A percentile compares a stretch with the other conserved stretches of the same genome.
These are phyloP conservation scores for Pentalonia nigronervosa DNA, from an alignment of 1,140 invertebrate genomes.

Conservation along the genomic window DNA sequence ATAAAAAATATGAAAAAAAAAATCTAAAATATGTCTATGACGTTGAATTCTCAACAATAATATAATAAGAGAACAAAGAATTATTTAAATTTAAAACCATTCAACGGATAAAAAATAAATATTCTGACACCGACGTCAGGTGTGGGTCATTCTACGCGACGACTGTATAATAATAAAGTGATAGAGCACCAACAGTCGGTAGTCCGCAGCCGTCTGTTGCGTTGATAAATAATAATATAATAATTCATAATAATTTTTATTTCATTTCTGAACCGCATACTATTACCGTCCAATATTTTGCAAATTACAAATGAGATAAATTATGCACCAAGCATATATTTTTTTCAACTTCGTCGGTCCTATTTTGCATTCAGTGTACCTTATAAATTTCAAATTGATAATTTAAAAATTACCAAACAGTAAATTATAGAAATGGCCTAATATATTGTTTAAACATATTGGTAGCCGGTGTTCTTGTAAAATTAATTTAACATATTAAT, in stretches of 20 bases:
- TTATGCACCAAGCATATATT: background rate
- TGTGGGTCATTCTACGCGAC: background rate
- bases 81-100: background rate
- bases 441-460: background rate
- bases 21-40: no score
- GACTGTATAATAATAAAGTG: background rate
- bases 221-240: background rate
- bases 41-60: background rate
- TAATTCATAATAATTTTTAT: background rate
- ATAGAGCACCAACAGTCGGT: background rate
- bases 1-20: background rate
- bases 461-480: background rate
- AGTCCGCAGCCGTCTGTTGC: background rate
- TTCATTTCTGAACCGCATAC: background rate
- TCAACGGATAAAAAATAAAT: background rate
- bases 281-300: background rate
- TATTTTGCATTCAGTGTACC: background rate
- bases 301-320: constrained; percentile 5
- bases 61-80: background rate
- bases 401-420: background rate
- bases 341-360: background rate
- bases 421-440: background rate
- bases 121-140: background rate
- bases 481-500: background rate
- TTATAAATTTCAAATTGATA: background rate